Conservation (phyloP, 2,888 invertebrate genomes). For the Eulithis testata region DNA sequence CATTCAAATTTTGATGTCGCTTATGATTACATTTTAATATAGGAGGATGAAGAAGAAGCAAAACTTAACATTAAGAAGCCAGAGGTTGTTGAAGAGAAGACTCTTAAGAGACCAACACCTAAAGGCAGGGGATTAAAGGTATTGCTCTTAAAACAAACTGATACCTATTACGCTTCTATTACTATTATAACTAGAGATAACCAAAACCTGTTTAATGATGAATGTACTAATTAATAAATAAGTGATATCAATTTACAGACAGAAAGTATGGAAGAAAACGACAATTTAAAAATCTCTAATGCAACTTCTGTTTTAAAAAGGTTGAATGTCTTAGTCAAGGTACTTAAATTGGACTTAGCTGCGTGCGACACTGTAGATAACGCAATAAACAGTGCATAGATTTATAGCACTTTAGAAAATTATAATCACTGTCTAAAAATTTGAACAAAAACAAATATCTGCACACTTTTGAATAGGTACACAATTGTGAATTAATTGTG, state of each 20-base stretch:
- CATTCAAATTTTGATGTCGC: conserved; percentile 10
- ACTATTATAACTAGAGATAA: not conserved
- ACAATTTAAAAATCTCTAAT: conserved; percentile 53
- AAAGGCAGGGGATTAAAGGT: conserved; percentile 70
- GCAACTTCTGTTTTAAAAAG: conserved; percentile 58
- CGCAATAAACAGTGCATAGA: not conserved
- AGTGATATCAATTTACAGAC: conserved; percentile 44
- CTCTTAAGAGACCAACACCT: conserved; percentile 71
- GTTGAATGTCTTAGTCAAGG: conserved; percentile 69
- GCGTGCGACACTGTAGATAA: conserved; percentile 37
- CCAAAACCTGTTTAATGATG: not conserved
- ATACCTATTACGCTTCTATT: not conserved
- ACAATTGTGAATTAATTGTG: not conserved
- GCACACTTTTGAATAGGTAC: not conserved
- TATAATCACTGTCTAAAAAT: conserved; percentile 1
- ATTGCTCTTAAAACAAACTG: conserved; percentile 31
- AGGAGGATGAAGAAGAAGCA: conserved; percentile 78
- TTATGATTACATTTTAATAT: conserved; percentile 43
- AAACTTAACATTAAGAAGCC: conserved; percentile 78
- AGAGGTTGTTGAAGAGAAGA: conserved; percentile 76
- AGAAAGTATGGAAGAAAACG: conserved; percentile 50
- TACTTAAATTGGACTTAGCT: conserved; percentile 46
- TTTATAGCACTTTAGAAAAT: conserved; percentile 1
- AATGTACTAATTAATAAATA: not conserved
- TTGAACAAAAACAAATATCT: not conserved